Evolutionary conservation across 2,888 invertebrate genomes (phyloP).

Genomic region (Amblyteles armatorius): DNA sequence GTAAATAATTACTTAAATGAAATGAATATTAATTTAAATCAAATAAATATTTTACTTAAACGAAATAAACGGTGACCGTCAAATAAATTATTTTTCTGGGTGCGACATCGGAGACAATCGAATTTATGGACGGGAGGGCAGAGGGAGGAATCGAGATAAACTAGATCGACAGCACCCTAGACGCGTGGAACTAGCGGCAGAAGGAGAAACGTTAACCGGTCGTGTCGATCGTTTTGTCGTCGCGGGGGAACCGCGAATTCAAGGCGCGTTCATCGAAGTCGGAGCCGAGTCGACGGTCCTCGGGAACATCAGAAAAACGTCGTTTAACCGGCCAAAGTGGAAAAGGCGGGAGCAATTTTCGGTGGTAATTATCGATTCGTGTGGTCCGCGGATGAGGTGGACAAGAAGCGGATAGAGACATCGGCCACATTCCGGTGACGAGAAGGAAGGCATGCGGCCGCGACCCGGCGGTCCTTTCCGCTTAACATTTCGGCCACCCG

Average conservation of each 20-base stretch:
- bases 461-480: conserved; percentile 73
- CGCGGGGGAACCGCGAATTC: conserved; percentile 55
- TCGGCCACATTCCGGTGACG: conserved; percentile 82
- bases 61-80: too few species aligned
- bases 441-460: conserved; percentile 78
- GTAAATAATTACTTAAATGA: too few species aligned
- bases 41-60: too few species aligned
- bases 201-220: conserved; percentile 54
- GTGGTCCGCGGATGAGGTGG: conserved; percentile 80
- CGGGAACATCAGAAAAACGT: conserved; percentile 76
- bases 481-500: conserved; percentile 79
- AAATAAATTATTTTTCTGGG: too few species aligned
- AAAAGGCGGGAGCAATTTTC: conserved; percentile 82
- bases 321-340: conserved; percentile 79
- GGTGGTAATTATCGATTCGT: conserved; percentile 84
- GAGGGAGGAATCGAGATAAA: conserved; percentile 6
- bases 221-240: conserved; percentile 53
- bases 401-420: conserved; percentile 85
- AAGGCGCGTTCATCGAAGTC: conserved; percentile 41
- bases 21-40: too few species aligned
- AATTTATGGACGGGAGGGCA: background rate
- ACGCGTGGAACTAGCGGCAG: conserved; percentile 28
- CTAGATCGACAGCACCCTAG: conserved; percentile 4
- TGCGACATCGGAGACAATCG: background rate
- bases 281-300: conserved; percentile 26